Percentiles rank a stretch among this genome's conserved stretches.
phyloP scores from a whole-genome alignment of 2,113 vertebrate genomes.

The Gorsachius goisagi region DNA sequence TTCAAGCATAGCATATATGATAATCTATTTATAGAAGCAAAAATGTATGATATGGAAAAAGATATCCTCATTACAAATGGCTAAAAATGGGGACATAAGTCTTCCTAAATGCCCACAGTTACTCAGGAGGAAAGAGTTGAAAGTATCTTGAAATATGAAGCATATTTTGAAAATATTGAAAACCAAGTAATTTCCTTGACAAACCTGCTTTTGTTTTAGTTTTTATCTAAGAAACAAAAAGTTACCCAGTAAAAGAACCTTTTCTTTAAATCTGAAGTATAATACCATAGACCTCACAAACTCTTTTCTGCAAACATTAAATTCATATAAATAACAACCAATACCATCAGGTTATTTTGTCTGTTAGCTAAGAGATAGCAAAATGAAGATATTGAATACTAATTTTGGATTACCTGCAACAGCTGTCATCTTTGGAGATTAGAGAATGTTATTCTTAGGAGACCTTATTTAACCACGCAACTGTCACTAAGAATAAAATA shows the following conservation, averaged over 20 bases:
- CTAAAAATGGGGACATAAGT: neutral
- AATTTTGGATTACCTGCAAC: constrained; percentile 42
- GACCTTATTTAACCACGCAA: neutral
- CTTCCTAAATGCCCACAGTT: neutral
- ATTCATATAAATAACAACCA: neutral
- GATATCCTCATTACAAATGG: neutral
- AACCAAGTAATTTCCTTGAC: neutral
- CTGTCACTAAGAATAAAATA: neutral
- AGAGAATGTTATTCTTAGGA: neutral
- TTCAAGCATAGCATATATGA: neutral
- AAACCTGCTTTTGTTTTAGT: neutral
- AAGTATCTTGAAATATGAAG: neutral
- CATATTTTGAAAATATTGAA: neutral
- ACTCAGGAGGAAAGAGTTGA: neutral
- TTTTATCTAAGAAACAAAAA: neutral
- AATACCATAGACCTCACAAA: neutral
- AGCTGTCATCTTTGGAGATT: constrained; percentile 31
- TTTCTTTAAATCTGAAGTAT: neutral
- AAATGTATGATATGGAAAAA: neutral
- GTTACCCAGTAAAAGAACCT: neutral
- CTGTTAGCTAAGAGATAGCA: neutral
- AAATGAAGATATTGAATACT: neutral
- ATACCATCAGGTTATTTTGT: neutral
- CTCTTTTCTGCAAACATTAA: neutral
- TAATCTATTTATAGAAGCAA: neutral